phyloP scores from a whole-genome alignment of 2,888 invertebrate species.

The Oeneis ivallda region DNA sequence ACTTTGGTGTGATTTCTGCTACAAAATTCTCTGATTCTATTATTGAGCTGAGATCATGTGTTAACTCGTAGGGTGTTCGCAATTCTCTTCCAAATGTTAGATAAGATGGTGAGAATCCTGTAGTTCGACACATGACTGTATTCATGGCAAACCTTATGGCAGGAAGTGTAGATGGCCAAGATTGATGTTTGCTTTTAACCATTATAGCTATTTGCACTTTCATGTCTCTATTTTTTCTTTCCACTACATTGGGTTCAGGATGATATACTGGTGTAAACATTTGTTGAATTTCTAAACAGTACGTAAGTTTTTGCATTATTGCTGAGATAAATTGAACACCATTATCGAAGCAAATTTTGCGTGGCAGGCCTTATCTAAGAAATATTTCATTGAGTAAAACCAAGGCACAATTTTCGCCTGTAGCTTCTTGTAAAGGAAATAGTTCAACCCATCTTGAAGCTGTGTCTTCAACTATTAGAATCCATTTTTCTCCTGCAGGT shows the following conservation, averaged over 20 bases:
- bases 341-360: neutral
- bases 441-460: neutral
- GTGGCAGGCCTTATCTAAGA: neutral
- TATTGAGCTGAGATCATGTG: no score
- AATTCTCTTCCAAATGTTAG: neutral
- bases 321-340: no score
- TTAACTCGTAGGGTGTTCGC: no score
- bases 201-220: no score
- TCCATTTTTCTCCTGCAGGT: neutral
- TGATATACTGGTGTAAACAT: neutral
- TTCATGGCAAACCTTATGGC: constrained; percentile 1
- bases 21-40: no score
- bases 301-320: neutral
- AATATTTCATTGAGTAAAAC: neutral
- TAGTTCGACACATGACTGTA: neutral
- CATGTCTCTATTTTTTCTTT: no score
- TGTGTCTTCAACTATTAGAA: neutral
- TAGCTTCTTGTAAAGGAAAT: neutral
- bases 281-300: neutral
- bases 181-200: no score
- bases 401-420: neutral
- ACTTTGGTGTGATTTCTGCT: no score
- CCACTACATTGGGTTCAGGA: neutral
- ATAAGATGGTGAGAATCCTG: neutral
- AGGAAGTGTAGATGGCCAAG: no score